A percentile compares a stretch with the other conserved stretches of the same genome.
Evolutionary conservation across 2,797 vertebrate genomes (phyloP).

Genomic region (Acipenser oxyrinchus): DNA sequence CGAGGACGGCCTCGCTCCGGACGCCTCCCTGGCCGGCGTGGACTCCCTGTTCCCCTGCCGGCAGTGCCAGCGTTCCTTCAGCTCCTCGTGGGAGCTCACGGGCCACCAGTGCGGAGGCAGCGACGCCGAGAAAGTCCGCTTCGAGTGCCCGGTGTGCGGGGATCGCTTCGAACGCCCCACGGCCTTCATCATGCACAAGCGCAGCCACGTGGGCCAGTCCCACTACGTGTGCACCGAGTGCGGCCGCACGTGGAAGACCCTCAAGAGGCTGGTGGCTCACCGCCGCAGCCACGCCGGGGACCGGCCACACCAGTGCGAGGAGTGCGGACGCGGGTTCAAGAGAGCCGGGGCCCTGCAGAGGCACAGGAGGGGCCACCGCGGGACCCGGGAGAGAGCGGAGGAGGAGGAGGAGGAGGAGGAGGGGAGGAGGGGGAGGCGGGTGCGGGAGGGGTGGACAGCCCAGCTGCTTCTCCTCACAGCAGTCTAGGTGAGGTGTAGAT

Average conservation of each 20-base stretch:
- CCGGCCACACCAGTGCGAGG: slow-evolving; percentile 9
- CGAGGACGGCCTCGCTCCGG: not conserved
- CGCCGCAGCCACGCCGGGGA: slow-evolving; percentile 9
- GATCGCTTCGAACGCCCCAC: slow-evolving; percentile 21
- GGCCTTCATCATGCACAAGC: slow-evolving; percentile 23
- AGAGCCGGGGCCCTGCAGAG: slow-evolving; percentile 2
- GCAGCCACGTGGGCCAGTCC: slow-evolving; percentile 20
- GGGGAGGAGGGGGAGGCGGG: not conserved
- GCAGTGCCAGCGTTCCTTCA: slow-evolving; percentile 16
- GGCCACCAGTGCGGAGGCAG: slow-evolving; percentile 15
- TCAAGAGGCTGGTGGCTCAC: slow-evolving; percentile 12
- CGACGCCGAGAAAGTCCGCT: not conserved
- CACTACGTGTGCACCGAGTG: slow-evolving; percentile 16
- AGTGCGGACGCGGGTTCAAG: slow-evolving; percentile 14
- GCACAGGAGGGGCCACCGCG: slow-evolving; percentile 3
- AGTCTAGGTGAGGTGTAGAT: not conserved
- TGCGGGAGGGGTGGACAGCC: not conserved
- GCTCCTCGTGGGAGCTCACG: slow-evolving; percentile 19
- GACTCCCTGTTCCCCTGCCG: slow-evolving; percentile 8
- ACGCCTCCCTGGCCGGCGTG: not conserved
- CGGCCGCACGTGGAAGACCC: slow-evolving; percentile 10
- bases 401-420: slow-evolving; percentile 4
- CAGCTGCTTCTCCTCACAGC: not conserved
- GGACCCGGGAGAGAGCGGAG: not conserved
- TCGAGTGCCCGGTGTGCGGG: slow-evolving; percentile 19